phyloP scores from a whole-genome alignment of 2,888 invertebrate genomes.

The Brachyopa scutellaris region DNA sequence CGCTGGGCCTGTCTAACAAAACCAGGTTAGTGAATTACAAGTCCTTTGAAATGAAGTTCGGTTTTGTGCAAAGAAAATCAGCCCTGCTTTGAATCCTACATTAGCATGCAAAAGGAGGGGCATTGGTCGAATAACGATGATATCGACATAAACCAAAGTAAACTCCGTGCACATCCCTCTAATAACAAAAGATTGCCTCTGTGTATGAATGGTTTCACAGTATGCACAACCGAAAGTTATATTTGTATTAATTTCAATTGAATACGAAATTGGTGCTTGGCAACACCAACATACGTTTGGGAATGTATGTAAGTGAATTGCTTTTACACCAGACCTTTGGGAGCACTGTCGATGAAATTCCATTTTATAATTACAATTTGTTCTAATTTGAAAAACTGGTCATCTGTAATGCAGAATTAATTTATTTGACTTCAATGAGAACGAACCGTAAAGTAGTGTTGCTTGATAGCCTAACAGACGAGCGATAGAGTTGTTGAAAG shows the following conservation, averaged over 20 bases:
- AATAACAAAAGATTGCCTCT: conserved; percentile 1
- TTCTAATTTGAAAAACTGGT: neutral
- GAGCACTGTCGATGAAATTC: neutral
- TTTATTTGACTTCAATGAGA: no score
- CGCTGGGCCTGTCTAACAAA: conserved; percentile 32
- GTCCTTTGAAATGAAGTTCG: conserved; percentile 35
- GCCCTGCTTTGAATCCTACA: conserved; percentile 36
- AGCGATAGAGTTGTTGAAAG: no score
- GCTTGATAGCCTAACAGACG: no score
- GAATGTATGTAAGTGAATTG: conserved; percentile 41
- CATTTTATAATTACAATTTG: neutral
- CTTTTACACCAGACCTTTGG: neutral
- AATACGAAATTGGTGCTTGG: conserved; percentile 21
- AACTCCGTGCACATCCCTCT: conserved; percentile 1
- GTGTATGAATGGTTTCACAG: neutral
- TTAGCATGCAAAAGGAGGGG: conserved; percentile 59
- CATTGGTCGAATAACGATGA: conserved; percentile 39
- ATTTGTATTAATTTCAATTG: conserved; percentile 44
- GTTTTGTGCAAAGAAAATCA: conserved; percentile 28
- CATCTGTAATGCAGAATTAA: neutral
- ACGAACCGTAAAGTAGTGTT: no score
- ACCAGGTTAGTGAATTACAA: conserved; percentile 60
- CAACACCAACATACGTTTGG: conserved; percentile 9
- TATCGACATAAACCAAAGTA: neutral
- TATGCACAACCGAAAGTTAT: neutral